These are phyloP conservation scores for Chromoteleia sp. DNA, from an alignment of 2,888 invertebrate species.

Conservation along the genomic window DNA sequence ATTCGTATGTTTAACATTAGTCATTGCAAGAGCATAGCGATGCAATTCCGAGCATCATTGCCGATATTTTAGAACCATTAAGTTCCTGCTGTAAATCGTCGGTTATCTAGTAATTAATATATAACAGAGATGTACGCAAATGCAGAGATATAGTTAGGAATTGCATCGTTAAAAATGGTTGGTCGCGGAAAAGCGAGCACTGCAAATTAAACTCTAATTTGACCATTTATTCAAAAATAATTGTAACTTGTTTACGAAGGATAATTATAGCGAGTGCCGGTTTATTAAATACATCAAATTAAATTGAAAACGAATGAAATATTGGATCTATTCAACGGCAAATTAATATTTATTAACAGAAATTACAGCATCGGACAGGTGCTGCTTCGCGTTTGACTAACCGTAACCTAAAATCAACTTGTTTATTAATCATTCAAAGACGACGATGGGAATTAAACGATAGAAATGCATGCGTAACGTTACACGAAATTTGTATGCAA, in stretches of 20 bases:
- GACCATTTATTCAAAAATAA: neutral
- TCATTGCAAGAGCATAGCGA: neutral
- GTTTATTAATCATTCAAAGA: no score
- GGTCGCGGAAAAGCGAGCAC: no score
- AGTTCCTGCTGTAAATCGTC: slow-evolving; percentile 3
- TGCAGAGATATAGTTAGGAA: no score
- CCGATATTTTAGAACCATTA: slow-evolving; percentile 15
- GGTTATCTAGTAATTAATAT: slow-evolving; percentile 17
- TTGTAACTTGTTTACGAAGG: neutral
- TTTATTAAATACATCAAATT: slow-evolving; percentile 17
- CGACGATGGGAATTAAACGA: no score
- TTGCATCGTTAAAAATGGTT: no score
- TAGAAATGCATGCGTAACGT: no score
- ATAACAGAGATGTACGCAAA: neutral
- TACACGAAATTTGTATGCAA: neutral
- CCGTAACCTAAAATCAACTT: no score
- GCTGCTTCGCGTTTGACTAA: neutral
- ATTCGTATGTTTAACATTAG: no score
- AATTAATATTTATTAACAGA: slow-evolving; percentile 25
- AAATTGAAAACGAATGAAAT: slow-evolving; percentile 5
- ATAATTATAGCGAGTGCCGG: neutral
- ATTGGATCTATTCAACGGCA: neutral
- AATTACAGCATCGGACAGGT: neutral
- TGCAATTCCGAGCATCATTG: neutral
- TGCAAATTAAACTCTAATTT: no score